Evolutionary conservation across 2,888 invertebrate species (phyloP), one percentile per base, ranked within the genome.

Genomic region (Noctuana brunneofusca): DNA sequence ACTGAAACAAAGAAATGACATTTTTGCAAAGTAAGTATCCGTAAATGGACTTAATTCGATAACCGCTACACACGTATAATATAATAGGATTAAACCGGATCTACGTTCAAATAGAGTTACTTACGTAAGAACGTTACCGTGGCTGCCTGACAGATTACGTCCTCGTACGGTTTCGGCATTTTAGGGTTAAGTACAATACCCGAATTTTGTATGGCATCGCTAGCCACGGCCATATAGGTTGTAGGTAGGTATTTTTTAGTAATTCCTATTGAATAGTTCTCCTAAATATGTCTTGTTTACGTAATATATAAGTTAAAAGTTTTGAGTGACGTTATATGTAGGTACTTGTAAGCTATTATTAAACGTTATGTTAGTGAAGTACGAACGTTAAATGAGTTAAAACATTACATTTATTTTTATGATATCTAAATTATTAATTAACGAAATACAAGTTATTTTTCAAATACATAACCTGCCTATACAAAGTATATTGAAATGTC

Each of bases 101-200:
- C 65, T 67, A 58, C 66, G 66, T 58, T 70, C 69, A 70, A 63
- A 56, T 56, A 56, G 14, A 41, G 20, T 71, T 73, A 72, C 68
- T 71, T 64, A 67, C 68, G 70, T 32, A 72, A 73, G 76, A 71
- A 75, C 75, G 71, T 75, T 77, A 79, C 76, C 78, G 70, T 38
- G 43, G 20, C 43, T 27, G 65, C 43, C 63, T 32, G 50, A 78
- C 76, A 89, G 89, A 87, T 89, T 89, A 90, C 74, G 59, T 35
- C 79, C 77, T 84, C 75, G 70, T 89, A 88, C 78, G 90, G 89
- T 85, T 90, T 89, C 89, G 76, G 80, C 71, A 79, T 74, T 88
- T 88, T 86, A 88, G 89, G 89, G 89, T 89, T 89, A 84, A 87
- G 77, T 74, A 78, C 71, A 68, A 65, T 70, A 71, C 75, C 65